These are phyloP conservation scores for Mythimna vitellina DNA, from an alignment of 2,888 invertebrate species.

Conservation along the genomic window DNA sequence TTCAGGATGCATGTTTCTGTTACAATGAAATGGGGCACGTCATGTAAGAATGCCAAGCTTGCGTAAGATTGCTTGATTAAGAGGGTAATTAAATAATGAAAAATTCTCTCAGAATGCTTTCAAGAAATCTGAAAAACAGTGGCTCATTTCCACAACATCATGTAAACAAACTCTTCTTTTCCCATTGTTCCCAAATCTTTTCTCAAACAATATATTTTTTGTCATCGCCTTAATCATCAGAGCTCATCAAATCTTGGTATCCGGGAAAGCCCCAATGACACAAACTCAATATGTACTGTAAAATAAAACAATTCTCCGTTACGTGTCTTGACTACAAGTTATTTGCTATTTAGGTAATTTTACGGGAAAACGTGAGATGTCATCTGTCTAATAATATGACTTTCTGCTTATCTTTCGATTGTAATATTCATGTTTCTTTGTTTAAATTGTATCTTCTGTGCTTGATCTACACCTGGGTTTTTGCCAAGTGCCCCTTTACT, in stretches of 20 bases:
- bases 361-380: conserved; percentile 40
- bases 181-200: conserved; percentile 1
- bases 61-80: conserved; percentile 40
- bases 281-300: conserved; percentile 18
- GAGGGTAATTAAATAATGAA: conserved; percentile 34
- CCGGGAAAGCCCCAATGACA: conserved; percentile 49
- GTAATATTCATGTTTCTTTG: conserved; percentile 9
- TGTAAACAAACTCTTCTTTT: conserved; percentile 13
- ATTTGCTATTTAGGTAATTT: conserved; percentile 51
- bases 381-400: conserved; percentile 23
- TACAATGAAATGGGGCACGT: conserved; percentile 51
- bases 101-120: conserved; percentile 1
- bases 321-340: conserved; percentile 50
- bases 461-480: conserved; percentile 10
- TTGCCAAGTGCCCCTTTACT: conserved; percentile 20
- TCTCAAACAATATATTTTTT: conserved; percentile 23
- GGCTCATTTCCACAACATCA: conserved; percentile 8
- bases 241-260: conserved; percentile 36
- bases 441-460: conserved; percentile 14
- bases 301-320: conserved; percentile 40
- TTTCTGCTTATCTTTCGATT: conserved; percentile 39
- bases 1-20: conserved; percentile 44
- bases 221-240: conserved; percentile 41
- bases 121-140: conserved; percentile 11
- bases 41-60: conserved; percentile 45